These are phyloP conservation scores for Rhopalosiphum maidis DNA, from an alignment of 1,140 invertebrate genomes.

Conservation along the genomic window DNA sequence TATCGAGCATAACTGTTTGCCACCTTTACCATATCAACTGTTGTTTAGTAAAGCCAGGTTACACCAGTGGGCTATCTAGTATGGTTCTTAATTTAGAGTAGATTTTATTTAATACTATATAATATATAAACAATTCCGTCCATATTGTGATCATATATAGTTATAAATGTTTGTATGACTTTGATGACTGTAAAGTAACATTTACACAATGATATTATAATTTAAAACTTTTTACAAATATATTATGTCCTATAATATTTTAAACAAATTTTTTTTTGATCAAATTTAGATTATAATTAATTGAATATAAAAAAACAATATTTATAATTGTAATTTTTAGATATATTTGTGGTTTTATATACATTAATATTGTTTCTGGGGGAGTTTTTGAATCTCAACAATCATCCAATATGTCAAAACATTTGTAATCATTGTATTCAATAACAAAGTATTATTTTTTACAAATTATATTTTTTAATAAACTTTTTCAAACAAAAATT, in stretches of 20 bases:
- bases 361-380: not conserved
- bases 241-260: not conserved
- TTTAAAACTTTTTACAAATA: not conserved
- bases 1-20: not conserved
- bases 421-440: not conserved
- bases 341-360: not conserved
- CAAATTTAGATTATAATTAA: not conserved
- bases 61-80: not conserved
- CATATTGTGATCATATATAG: slow-evolving; percentile 42
- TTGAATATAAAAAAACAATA: not conserved
- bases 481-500: not conserved
- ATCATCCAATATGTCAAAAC: not conserved
- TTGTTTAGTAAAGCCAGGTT: no score
- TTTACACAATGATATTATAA: slow-evolving; percentile 2
- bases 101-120: not conserved
- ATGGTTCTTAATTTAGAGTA: not conserved
- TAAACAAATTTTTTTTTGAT: not conserved
- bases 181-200: not conserved
- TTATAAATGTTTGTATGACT: not conserved
- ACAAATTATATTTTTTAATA: slow-evolving; percentile 3
- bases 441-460: not conserved
- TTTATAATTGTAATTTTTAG: not conserved
- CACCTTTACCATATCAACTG: not conserved
- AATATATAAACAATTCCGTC: slow-evolving; percentile 40
- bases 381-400: not conserved